These are phyloP conservation scores for Macropodus opercularis DNA, from an alignment of 2,797 vertebrate genomes.

Conservation along the genomic window DNA sequence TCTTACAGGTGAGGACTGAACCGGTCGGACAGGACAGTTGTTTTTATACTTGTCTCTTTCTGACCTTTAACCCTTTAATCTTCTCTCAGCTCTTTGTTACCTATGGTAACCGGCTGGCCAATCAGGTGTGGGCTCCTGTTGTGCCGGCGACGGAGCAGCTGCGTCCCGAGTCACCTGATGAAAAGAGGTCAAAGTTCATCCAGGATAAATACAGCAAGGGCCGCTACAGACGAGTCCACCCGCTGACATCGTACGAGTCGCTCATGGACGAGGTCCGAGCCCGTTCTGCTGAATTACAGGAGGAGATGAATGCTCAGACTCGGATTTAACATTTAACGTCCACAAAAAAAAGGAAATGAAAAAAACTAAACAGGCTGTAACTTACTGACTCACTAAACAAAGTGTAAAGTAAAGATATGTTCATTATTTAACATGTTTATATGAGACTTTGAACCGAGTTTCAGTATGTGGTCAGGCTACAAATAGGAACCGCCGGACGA, in stretches of 20 bases:
- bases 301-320: no score
- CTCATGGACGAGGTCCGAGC: constrained; percentile 77
- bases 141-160: constrained; percentile 75
- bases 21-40: background rate
- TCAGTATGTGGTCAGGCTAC: no score
- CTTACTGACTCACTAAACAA: no score
- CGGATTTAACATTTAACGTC: no score
- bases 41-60: background rate
- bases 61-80: background rate
- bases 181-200: constrained; percentile 75
- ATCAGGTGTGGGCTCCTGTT: constrained; percentile 77
- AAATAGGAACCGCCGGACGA: no score
- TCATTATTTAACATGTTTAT: no score
- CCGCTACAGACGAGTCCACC: constrained; percentile 75
- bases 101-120: constrained; percentile 77
- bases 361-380: no score
- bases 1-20: constrained; percentile 72
- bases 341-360: no score
- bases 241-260: constrained; percentile 63
- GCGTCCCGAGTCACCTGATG: constrained; percentile 49
- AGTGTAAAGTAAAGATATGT: no score
- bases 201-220: constrained; percentile 77
- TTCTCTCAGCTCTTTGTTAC: constrained; percentile 75
- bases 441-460: no score
- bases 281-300: background rate